Evolutionary conservation across 1,140 invertebrate genomes (phyloP).

Genomic region (Atta colombica): DNA sequence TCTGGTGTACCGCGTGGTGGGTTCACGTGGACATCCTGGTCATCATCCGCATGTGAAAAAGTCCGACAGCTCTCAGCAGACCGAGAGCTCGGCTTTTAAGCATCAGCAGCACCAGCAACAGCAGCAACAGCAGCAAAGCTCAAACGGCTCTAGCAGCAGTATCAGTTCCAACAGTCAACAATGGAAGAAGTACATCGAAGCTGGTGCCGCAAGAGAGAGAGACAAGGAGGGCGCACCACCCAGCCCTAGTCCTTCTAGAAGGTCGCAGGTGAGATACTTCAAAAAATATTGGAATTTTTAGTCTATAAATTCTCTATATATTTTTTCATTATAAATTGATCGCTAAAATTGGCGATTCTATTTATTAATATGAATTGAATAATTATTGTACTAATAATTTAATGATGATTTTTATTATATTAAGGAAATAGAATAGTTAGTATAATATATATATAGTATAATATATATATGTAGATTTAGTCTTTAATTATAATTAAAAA

Average conservation of each 20-base stretch:
- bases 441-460: no score
- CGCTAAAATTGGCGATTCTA: not conserved
- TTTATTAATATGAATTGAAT: not conserved
- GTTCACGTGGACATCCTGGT: constrained; percentile 81
- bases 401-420: not conserved
- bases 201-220: constrained; percentile 83
- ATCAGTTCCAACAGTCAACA: constrained; percentile 87
- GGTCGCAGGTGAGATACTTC: constrained; percentile 79
- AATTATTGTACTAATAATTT: not conserved
- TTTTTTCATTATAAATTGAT: not conserved
- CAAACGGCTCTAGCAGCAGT: constrained; percentile 76
- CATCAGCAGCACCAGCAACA: constrained; percentile 77
- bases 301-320: not conserved
- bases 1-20: constrained; percentile 86
- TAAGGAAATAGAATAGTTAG: not conserved
- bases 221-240: constrained; percentile 83
- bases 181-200: constrained; percentile 88
- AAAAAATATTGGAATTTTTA: not conserved
- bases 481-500: not conserved
- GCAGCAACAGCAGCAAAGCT: constrained; percentile 55
- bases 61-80: constrained; percentile 88
- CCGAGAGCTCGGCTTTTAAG: constrained; percentile 88
- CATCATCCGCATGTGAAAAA: constrained; percentile 86
- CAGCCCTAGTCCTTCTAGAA: constrained; percentile 84
- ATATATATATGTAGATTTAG: no score